Evolutionary conservation across 1,140 invertebrate genomes (phyloP), one percentile per base, ranked within the genome.

Genomic region (Nilaparvata lugens): DNA sequence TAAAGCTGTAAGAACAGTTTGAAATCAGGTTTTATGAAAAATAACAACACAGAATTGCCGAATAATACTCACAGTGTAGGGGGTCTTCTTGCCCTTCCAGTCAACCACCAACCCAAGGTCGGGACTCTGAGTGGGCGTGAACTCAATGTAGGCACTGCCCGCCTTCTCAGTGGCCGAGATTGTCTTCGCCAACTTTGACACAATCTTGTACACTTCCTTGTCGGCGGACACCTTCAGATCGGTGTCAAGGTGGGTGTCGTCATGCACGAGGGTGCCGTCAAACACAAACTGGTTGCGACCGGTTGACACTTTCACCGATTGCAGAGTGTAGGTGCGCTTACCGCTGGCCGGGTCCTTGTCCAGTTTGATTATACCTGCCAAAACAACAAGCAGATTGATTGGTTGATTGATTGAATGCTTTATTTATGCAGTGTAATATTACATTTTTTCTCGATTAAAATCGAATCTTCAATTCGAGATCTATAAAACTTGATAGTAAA

Each of bases 41-140:
- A n/a, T n/a, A n/a, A n/a, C n/a, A n/a, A n/a, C n/a, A n/a, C n/a
- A n/a, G n/a, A 35, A 35, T 35, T 28, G 3, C 7, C 25, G 25
- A 28, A 35, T 6, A 1, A 11, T 11, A 35, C 31, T 35, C 9
- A 35, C 31, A 35, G 31, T 6, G 7, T 35, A 35, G 4, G 3
- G 31, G 2, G 31, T 35, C 31, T 35, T 35, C 31, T 35, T 35
- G 7, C 31, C 31, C 31, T 35, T 35, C 31, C 75, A 80, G 2
- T 78, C 69, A 2, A 83, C 7, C 19, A 79, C 77, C 62, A 85
- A 81, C 57, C 81, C 83, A 42, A 81, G 72, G 52, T 77, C 76
- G 0, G 81, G 81, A 64, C 85, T 64, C 25, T 66, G 45, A 79
- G 42, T 78, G 56, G 35, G 71, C 74, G 65, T 52, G 28, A 66